Percentiles rank a stretch among this genome's conserved stretches.
These are phyloP conservation scores for Ianthella basta DNA, from an alignment of 37 sponge, comb jelly and placozoan genomes.

Conservation along the genomic window DNA sequence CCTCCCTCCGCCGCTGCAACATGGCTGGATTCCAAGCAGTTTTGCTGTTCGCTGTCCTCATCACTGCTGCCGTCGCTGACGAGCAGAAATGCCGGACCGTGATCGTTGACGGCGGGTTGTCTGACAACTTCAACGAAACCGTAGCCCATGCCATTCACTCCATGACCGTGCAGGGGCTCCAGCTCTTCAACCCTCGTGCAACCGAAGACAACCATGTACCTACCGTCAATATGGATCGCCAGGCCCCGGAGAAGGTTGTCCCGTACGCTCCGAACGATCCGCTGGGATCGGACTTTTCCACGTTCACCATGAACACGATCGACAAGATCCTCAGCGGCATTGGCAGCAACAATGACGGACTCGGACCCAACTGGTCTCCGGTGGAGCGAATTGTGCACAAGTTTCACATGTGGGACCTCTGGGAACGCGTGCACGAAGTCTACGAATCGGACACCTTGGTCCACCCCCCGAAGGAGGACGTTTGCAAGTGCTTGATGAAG, in stretches of 20 bases:
- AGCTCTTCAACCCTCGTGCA: conserved; percentile 65
- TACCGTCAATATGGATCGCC: conserved; percentile 73
- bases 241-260: conserved; percentile 53
- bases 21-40: too few species aligned
- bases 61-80: neutral
- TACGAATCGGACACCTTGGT: conserved; percentile 18
- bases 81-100: neutral
- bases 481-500: conserved; percentile 67
- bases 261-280: conserved; percentile 67
- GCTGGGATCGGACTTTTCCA: conserved; percentile 50
- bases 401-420: conserved; percentile 79
- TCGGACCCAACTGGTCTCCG: conserved; percentile 77
- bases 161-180: conserved; percentile 79
- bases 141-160: conserved; percentile 80
- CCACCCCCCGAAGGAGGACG: conserved; percentile 47
- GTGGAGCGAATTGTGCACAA: conserved; percentile 77
- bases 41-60: neutral
- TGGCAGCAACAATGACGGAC: conserved; percentile 70
- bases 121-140: conserved; percentile 79
- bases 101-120: conserved; percentile 33
- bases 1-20: too few species aligned
- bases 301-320: conserved; percentile 66
- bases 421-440: conserved; percentile 50
- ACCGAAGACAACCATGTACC: conserved; percentile 61
- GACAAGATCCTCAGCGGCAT: conserved; percentile 70